Conservation (phyloP, 2,797 vertebrate genomes). For the Sebastes diaconus region DNA sequence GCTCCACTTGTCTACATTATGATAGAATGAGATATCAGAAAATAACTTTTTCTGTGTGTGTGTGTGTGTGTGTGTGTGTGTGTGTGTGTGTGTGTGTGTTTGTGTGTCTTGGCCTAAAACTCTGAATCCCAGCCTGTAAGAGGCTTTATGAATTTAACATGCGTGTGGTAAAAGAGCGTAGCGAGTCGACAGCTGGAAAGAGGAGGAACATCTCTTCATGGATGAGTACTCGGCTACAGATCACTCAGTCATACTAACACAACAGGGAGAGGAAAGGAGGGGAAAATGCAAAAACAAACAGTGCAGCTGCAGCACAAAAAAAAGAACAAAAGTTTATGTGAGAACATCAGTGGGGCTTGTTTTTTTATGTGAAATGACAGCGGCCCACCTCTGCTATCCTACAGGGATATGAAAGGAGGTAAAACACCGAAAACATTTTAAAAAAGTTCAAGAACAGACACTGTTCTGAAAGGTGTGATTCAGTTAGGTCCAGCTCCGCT, state of each 20-base stretch:
- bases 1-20: constrained; percentile 47
- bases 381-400: background rate
- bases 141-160: constrained; percentile 72
- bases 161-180: constrained; percentile 49
- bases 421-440: constrained; percentile 20
- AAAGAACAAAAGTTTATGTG: constrained; percentile 14
- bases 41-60: constrained; percentile 15
- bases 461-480: constrained; percentile 3
- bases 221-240: constrained; percentile 69
- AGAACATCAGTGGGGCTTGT: constrained; percentile 32
- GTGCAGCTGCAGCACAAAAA: constrained; percentile 36
- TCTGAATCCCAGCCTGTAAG: constrained; percentile 36
- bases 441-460: constrained; percentile 9
- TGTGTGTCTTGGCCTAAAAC: constrained; percentile 38
- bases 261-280: constrained; percentile 18
- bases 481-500: background rate
- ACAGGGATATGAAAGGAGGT: constrained; percentile 14
- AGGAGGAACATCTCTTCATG: constrained; percentile 69
- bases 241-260: constrained; percentile 64
- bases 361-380: constrained; percentile 44
- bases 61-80: constrained; percentile 17
- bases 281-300: constrained; percentile 32
- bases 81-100: background rate
- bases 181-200: constrained; percentile 67
- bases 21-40: constrained; percentile 66